Base-by-base conservation (phyloP, 2,113 vertebrate species). In the Burhinus bistriatus region DNA sequence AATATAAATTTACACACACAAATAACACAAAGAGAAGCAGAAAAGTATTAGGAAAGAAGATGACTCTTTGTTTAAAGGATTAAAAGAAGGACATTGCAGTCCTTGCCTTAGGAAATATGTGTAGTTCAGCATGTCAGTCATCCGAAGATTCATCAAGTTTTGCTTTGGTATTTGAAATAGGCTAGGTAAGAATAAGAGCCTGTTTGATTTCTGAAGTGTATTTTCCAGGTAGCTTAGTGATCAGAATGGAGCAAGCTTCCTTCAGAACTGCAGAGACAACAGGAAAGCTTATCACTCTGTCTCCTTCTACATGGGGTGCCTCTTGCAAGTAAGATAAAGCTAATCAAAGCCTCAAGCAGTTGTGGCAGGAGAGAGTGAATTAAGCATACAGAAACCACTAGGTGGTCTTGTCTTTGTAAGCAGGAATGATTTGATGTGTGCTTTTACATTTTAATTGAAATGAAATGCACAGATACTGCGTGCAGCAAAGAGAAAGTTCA, bases 251-350 rank as follows among this genome's bases (percentile, higher is more conserved):
- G 20, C 8, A 72, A 82, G 40, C 34, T 94, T 95, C 77, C 61
- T 66, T 84, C 58, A 66, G 54, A 95, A 76, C 20, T 76, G 81
- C 68, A 62, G 40, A 80, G 52, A 83, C 93, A 92, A 91, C 58
- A 83, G 78, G 89, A 93, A 91, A 83, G 87, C 89, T 94, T 94
- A 95, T 95, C 83, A 69, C 34, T 44, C 49, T 79, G 73, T 91
- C 89, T 96, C 36, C 19, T 95, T 91, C 93, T 83, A 66, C 38
- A 1, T 40, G 51, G 87, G 91, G 78, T 87, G 84, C 93, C 87
- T 93, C 89, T 95, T 94, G 70, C 87, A 93, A 96, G 89, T 91
- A 92, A 93, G 91, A 91, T 93, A 95, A 95, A 95, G 68, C 66
- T 91, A 96, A 95, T 94, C 89, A 96, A 95, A 97, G 82, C 58